Evolutionary conservation across 2,797 vertebrate species (phyloP).

Genomic region (Tamandua tetradactyla): DNA sequence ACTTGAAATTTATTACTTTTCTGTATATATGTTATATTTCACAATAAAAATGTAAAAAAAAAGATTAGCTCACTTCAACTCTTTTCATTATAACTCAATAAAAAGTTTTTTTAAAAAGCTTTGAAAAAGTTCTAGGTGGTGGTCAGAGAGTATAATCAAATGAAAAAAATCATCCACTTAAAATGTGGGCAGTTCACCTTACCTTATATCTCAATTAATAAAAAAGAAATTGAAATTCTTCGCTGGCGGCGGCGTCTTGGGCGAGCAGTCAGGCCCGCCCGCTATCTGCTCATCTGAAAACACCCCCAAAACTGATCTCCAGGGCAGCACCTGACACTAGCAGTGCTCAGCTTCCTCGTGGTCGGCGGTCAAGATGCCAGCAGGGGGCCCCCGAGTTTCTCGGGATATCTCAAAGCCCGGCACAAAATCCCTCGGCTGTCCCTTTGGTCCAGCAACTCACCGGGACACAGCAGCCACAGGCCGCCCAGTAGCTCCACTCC

Average conservation of each 20-base stretch:
- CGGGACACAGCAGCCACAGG: fast-evolving
- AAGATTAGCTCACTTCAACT: too few species aligned
- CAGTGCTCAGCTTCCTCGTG: background rate
- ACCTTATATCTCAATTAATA: background rate
- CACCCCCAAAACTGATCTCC: background rate
- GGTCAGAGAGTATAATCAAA: background rate
- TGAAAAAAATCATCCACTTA: background rate
- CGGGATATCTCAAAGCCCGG: fast-evolving
- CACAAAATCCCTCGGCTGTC: too few species aligned
- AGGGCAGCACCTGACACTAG: background rate
- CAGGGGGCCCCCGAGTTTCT: background rate
- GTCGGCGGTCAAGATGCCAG: background rate
- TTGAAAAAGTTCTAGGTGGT: background rate
- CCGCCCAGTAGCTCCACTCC: fast-evolving
- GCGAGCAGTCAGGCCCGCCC: background rate
- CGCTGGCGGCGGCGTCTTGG: too few species aligned
- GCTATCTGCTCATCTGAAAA: background rate
- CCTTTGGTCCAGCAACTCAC: fast-evolving
- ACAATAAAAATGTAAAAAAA: too few species aligned
- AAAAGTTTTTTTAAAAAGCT: conserved; percentile 10
- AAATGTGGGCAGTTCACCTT: background rate
- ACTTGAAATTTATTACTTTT: too few species aligned
- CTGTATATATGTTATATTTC: too few species aligned
- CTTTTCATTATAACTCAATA: background rate
- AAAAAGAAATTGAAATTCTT: background rate